A percentile compares a stretch with the other conserved stretches of the same genome.
These are phyloP conservation scores for Phragmatobia fuliginosa DNA, from an alignment of 2,888 invertebrate species.

Conservation along the genomic window DNA sequence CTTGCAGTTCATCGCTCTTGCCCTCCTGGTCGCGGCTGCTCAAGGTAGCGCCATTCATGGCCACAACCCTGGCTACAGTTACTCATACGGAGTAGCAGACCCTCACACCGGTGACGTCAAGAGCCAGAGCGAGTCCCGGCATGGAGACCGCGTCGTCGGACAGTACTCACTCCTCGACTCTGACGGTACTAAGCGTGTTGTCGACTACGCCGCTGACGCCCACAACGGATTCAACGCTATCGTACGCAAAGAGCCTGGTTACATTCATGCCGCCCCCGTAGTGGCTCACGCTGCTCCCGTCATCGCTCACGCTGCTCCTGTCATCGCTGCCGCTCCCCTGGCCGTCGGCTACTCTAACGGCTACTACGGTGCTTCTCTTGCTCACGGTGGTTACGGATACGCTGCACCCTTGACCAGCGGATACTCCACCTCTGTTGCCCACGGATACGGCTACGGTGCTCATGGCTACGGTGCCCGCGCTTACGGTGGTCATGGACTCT, in stretches of 20 bases:
- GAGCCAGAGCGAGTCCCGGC: constrained; percentile 88
- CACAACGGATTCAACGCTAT: constrained; percentile 86
- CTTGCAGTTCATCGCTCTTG: constrained; percentile 80
- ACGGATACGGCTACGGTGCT: constrained; percentile 30
- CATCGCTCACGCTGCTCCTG: constrained; percentile 54
- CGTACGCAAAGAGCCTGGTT: constrained; percentile 81
- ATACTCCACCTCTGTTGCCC: constrained; percentile 38
- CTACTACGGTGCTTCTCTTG: no score
- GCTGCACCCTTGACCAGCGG: constrained; percentile 32
- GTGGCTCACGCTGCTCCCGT: constrained; percentile 45
- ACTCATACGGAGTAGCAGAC: constrained; percentile 81
- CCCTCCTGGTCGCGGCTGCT: constrained; percentile 78
- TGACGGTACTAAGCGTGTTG: constrained; percentile 88
- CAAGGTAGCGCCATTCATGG: constrained; percentile 77
- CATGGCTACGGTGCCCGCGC: constrained; percentile 28
- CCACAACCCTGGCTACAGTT: constrained; percentile 67
- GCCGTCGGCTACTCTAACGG: constrained; percentile 24
- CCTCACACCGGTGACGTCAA: constrained; percentile 83
- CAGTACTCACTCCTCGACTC: constrained; percentile 85
- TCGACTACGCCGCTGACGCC: constrained; percentile 87
- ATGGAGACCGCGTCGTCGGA: constrained; percentile 88
- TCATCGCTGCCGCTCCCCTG: constrained; percentile 14
- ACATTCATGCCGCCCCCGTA: constrained; percentile 63
- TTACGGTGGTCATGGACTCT: constrained; percentile 51
- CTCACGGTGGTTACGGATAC: constrained; percentile 40